phyloP scores from a whole-genome alignment of 2,113 vertebrate species.

The Girardinichthys multiradiatus region DNA sequence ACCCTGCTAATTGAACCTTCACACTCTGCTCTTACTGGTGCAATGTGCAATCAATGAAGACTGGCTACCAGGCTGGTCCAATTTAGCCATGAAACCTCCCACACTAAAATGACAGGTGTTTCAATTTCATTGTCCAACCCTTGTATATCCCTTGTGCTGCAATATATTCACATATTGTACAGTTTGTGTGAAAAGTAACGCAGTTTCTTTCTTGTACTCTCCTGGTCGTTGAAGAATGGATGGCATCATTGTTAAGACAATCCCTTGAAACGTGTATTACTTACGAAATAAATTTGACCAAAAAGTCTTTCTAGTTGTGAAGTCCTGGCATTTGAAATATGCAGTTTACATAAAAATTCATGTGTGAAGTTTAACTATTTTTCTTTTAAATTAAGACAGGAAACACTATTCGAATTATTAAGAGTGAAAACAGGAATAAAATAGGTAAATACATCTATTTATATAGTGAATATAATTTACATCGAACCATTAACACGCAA shows the following conservation, averaged over 20 bases:
- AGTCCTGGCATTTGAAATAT: not conserved
- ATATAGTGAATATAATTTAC: not conserved
- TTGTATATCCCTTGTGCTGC: conserved; percentile 60
- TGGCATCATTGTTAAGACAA: conserved; percentile 66
- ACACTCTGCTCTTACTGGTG: too few relatives aligned
- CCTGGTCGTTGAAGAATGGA: conserved; percentile 38
- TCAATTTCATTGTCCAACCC: too few relatives aligned
- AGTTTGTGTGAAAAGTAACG: conserved; percentile 61
- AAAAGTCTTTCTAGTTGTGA: conserved; percentile 26
- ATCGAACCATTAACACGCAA: not conserved
- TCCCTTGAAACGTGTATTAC: conserved; percentile 62
- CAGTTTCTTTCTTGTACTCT: conserved; percentile 44
- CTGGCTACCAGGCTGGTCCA: too few relatives aligned
- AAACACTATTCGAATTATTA: not conserved
- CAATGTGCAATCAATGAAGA: too few relatives aligned
- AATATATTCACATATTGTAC: conserved; percentile 68
- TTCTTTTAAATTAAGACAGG: not conserved
- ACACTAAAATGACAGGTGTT: too few relatives aligned
- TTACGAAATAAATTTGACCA: conserved; percentile 69
- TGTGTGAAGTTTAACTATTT: not conserved
- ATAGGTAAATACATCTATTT: too few relatives aligned
- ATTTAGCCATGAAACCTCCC: too few relatives aligned
- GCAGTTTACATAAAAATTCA: not conserved
- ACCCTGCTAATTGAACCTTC: too few relatives aligned
- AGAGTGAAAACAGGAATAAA: not conserved